These are phyloP conservation scores for Keiferia lycopersicella DNA, from an alignment of 2,888 invertebrate genomes.

Conservation along the genomic window DNA sequence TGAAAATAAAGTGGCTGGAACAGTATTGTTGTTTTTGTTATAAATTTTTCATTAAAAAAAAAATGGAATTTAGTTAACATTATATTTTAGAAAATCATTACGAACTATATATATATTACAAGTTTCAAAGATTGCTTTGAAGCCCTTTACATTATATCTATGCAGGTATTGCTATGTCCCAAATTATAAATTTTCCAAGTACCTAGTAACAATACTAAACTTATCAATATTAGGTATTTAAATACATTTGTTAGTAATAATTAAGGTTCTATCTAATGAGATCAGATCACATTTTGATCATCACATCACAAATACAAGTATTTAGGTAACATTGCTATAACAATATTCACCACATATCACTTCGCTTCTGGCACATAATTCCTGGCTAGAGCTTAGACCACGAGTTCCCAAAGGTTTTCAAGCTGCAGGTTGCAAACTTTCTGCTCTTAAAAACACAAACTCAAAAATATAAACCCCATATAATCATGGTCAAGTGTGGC, in stretches of 20 bases:
- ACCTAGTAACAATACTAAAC: slow-evolving; percentile 19
- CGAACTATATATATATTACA: slow-evolving; percentile 2
- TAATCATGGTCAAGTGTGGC: no score
- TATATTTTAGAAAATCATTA: slow-evolving; percentile 3
- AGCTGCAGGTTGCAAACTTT: no score
- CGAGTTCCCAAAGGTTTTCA: no score
- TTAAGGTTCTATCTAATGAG: slow-evolving; percentile 10
- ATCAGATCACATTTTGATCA: slow-evolving; percentile 8
- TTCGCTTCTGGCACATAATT: not conserved
- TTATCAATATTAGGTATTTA: slow-evolving; percentile 2
- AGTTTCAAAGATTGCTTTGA: slow-evolving; percentile 21
- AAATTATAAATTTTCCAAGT: slow-evolving; percentile 7
- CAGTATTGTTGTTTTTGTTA: slow-evolving; percentile 6
- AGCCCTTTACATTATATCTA: slow-evolving; percentile 15
- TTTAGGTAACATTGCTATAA: not conserved
- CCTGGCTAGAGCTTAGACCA: not conserved
- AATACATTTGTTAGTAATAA: slow-evolving; percentile 5
- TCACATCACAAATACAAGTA: slow-evolving; percentile 16
- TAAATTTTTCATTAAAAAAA: not conserved
- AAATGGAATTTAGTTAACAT: not conserved
- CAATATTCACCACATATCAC: slow-evolving; percentile 6
- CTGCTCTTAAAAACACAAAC: no score
- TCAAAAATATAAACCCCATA: no score
- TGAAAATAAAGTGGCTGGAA: slow-evolving; percentile 32
- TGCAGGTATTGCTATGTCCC: slow-evolving; percentile 14